Evolutionary conservation across 1,140 invertebrate genomes (phyloP).

Genomic region (Drosophila guanche): DNA sequence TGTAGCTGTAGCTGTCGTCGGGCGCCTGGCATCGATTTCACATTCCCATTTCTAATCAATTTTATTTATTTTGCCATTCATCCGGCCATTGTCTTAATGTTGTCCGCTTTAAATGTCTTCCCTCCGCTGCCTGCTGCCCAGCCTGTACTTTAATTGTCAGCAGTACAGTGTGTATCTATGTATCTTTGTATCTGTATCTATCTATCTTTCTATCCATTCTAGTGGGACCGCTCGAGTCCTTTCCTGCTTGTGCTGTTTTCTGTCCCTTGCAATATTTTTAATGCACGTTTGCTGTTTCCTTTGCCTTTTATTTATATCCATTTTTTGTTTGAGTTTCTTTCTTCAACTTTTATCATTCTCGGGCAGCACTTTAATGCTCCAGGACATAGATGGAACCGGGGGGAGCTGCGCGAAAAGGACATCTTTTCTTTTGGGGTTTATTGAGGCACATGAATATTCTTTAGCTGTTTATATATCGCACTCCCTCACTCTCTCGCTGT

Average conservation of each 20-base stretch:
- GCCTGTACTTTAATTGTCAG: conserved; percentile 60
- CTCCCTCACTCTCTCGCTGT: background rate
- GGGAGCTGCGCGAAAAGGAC: conserved; percentile 46
- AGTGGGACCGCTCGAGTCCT: background rate
- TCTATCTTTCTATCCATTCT: too few relatives aligned
- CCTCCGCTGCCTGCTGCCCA: conserved; percentile 4
- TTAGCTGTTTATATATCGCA: conserved; percentile 48
- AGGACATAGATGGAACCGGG: conserved; percentile 5
- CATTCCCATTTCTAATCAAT: conserved; percentile 63
- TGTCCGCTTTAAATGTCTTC: conserved; percentile 51
- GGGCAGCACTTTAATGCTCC: conserved; percentile 48
- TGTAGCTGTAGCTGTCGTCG: background rate
- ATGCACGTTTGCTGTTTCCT: conserved; percentile 64
- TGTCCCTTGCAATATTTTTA: conserved; percentile 63
- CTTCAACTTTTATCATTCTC: conserved; percentile 34
- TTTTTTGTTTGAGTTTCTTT: conserved; percentile 18
- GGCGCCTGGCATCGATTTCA: too few relatives aligned
- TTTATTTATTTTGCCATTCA: conserved; percentile 65
- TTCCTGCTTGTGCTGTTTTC: background rate
- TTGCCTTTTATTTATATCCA: conserved; percentile 39
- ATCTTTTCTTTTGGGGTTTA: conserved; percentile 74
- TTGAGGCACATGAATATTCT: conserved; percentile 80
- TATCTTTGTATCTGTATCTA: too few relatives aligned
- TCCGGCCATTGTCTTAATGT: conserved; percentile 18
- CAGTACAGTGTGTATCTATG: too few relatives aligned